These are phyloP conservation scores for Bimastos eiseni DNA, from an alignment of 2,888 invertebrate genomes.

Conservation along the genomic window DNA sequence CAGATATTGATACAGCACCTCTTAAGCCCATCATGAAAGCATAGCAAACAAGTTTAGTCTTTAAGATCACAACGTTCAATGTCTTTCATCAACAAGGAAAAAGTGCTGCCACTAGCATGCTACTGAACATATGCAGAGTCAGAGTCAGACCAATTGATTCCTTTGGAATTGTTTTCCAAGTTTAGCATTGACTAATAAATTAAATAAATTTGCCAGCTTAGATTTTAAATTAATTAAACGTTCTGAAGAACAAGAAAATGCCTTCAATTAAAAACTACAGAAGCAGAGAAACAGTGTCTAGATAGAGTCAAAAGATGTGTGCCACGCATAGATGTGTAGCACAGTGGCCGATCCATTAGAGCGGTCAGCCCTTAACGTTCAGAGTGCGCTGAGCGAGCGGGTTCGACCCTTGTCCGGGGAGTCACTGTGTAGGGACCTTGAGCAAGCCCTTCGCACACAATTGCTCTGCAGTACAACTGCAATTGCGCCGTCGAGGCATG, in stretches of 20 bases:
- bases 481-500: too few relatives aligned
- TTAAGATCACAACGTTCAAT: too few relatives aligned
- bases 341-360: too few relatives aligned
- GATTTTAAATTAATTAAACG: background rate
- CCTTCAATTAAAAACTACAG: background rate
- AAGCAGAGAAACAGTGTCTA: too few relatives aligned
- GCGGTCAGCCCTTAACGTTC: too few relatives aligned
- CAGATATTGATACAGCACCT: background rate
- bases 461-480: too few relatives aligned
- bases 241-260: background rate
- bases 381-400: too few relatives aligned
- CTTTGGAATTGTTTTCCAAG: background rate
- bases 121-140: background rate
- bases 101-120: background rate
- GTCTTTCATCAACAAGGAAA: background rate
- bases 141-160: background rate
- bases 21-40: background rate
- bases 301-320: too few relatives aligned
- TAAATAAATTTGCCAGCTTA: background rate
- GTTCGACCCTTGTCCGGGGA: too few relatives aligned
- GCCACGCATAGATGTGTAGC: too few relatives aligned
- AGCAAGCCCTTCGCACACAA: too few relatives aligned
- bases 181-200: background rate
- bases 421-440: too few relatives aligned
- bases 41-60: background rate